A percentile compares a stretch with the other conserved stretches of the same genome.
Conservation (phyloP, 2,113 vertebrate species). For the Puma concolor region DNA sequence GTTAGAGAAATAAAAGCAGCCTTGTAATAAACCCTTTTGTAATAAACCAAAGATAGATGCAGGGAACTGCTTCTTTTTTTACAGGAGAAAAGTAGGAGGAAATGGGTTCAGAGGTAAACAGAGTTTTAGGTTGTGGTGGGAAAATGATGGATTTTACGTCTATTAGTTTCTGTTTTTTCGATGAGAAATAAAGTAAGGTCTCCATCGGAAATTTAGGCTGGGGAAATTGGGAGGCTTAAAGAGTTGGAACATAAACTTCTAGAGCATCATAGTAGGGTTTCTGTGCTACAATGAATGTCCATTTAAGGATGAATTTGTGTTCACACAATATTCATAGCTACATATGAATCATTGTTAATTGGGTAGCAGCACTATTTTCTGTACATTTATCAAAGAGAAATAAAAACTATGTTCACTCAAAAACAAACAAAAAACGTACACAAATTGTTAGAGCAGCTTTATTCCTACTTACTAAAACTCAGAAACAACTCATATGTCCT, state of each 20-base stretch:
- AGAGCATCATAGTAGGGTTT: not conserved
- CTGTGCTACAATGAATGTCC: not conserved
- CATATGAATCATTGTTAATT: slow-evolving; percentile 48
- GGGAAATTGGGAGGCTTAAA: not conserved
- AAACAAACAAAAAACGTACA: not conserved
- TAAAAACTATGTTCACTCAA: not conserved
- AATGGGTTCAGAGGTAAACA: not conserved
- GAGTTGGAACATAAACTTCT: not conserved
- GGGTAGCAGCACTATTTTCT: not conserved
- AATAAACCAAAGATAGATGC: not conserved
- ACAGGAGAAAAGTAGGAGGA: not conserved
- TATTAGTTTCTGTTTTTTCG: not conserved
- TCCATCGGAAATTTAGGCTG: not conserved
- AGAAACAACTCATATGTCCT: not conserved
- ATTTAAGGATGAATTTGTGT: slow-evolving; percentile 34
- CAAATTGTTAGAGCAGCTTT: slow-evolving; percentile 6
- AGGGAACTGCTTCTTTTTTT: not conserved
- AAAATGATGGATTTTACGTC: not conserved
- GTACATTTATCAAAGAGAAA: slow-evolving; percentile 42
- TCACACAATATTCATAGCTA: slow-evolving; percentile 4
- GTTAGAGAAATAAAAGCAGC: not conserved
- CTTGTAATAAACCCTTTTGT: not conserved
- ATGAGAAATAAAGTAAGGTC: not conserved
- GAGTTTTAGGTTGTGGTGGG: not conserved
- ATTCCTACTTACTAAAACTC: not conserved